phyloP scores from a whole-genome alignment of 2,888 invertebrate genomes.

The Pyralis farinalis region DNA sequence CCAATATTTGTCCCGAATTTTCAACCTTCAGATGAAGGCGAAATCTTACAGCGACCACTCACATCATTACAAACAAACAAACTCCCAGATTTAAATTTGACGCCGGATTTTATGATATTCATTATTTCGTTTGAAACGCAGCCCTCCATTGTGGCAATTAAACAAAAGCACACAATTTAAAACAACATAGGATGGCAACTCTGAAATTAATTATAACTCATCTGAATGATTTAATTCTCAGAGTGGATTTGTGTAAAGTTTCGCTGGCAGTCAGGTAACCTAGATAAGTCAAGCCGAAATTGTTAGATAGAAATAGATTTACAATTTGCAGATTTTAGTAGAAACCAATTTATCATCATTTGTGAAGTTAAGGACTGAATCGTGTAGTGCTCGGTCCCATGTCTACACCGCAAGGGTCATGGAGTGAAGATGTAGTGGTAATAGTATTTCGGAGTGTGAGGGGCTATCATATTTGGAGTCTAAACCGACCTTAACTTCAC shows the following conservation, averaged over 20 bases:
- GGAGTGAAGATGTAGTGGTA: too few relatives aligned
- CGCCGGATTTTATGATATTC: slow-evolving; percentile 14
- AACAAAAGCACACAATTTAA: slow-evolving; percentile 24
- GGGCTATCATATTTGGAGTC: too few relatives aligned
- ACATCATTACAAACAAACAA: background rate
- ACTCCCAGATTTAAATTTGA: slow-evolving; percentile 13
- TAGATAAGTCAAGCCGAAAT: background rate
- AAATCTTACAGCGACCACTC: background rate
- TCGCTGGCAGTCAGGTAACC: slow-evolving; percentile 2
- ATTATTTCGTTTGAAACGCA: slow-evolving; percentile 21
- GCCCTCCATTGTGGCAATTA: slow-evolving; percentile 16
- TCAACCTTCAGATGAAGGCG: background rate
- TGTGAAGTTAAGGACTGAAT: too few relatives aligned
- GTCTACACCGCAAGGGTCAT: too few relatives aligned
- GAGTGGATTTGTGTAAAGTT: background rate
- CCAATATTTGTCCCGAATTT: too few relatives aligned
- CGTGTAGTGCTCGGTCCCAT: too few relatives aligned
- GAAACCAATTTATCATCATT: too few relatives aligned
- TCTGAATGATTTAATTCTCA: too few relatives aligned
- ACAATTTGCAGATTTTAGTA: too few relatives aligned
- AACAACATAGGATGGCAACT: slow-evolving; percentile 20
- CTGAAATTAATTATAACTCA: slow-evolving; percentile 39
- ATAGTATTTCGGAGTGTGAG: too few relatives aligned
- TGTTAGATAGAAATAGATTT: too few relatives aligned
- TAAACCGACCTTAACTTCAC: too few relatives aligned